A percentile compares a stretch with the other conserved stretches of the same genome.
Conservation (phyloP, 2,113 vertebrate genomes). For the Octodon degus region DNA sequence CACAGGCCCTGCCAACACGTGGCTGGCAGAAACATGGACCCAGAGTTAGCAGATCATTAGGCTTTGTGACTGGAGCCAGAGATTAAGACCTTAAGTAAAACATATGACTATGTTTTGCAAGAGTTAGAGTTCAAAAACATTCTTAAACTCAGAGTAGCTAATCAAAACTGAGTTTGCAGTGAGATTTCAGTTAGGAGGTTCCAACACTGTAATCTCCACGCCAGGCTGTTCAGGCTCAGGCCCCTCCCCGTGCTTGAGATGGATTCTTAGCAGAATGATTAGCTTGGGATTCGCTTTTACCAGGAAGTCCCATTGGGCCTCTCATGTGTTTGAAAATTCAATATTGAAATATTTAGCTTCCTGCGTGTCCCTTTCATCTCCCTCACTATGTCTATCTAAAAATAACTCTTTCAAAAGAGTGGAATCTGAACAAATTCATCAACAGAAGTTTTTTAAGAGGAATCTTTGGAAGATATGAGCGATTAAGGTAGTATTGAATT, state of each 20-base stretch:
- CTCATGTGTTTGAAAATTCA: constrained; percentile 48
- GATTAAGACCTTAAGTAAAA: background rate
- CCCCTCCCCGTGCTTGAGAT: background rate
- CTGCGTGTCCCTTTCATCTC: background rate
- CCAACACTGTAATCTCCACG: background rate
- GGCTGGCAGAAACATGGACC: background rate
- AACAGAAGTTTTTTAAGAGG: background rate
- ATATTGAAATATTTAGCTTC: constrained; percentile 25
- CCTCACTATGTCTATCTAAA: background rate
- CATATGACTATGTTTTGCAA: background rate
- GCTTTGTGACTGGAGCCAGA: background rate
- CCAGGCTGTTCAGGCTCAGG: background rate
- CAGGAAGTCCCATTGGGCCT: background rate
- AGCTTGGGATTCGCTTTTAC: constrained; percentile 7
- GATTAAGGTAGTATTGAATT: background rate
- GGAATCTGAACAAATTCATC: background rate
- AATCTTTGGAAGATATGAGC: background rate
- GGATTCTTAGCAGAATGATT: background rate
- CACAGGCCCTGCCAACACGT: background rate
- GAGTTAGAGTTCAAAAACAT: constrained; percentile 40
- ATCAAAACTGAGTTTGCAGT: background rate
- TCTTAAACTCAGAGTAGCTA: background rate
- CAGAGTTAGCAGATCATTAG: background rate
- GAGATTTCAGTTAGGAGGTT: background rate
- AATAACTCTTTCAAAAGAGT: constrained; percentile 6